Evolutionary conservation across 1,140 invertebrate species (phyloP), one percentile per base, ranked within the genome.

Genomic region (Pseudobourletiella spinata): DNA sequence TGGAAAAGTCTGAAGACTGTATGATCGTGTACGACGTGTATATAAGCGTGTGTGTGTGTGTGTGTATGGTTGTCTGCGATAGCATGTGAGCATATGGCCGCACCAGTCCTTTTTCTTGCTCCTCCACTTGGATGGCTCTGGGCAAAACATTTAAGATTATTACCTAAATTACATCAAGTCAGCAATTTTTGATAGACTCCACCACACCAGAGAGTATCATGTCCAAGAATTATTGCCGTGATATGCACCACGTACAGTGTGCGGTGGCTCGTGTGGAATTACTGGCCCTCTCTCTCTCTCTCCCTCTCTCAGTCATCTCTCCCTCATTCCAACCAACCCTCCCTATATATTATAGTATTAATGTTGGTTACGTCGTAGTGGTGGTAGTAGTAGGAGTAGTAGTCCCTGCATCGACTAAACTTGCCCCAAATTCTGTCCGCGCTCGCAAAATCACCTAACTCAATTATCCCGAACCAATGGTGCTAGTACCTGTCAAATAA

Each of bases 141-240:
- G 56, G 56, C 56, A 32, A 29, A 39, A 58, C 61, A 58, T 48
- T 63, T 63, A 59, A 63, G 61, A 63, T 63, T 63, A 63, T 63
- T 46, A 63, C 61, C 57, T 51, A 63, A 63, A 63, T 63, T 63
- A 63, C 50, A 51, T 59, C 61, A 29, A 63, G 44, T 63, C 61
- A 63, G 61, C 61, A 63, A 63, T 63, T 63, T 59, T 59, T 63
- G 61, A 63, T 63, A 55, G 29, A 32, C 52, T 55, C 32, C 32
- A 55, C 52, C 52, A 55, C 52, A 55, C 52, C 52, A 55, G 32
- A 35, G 29, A 55, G 20, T 55, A 55, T 55, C 32, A 55, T 39
- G 52, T 55, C 52, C 52, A 39, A 55, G 22, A 55, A 55, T 55
- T 55, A 55, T 55, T 55, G 52, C 52, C 30, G 6, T 39, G 6